These are phyloP conservation scores for Leuciscus waleckii DNA, from an alignment of 2,797 vertebrate genomes.

Conservation along the genomic window DNA sequence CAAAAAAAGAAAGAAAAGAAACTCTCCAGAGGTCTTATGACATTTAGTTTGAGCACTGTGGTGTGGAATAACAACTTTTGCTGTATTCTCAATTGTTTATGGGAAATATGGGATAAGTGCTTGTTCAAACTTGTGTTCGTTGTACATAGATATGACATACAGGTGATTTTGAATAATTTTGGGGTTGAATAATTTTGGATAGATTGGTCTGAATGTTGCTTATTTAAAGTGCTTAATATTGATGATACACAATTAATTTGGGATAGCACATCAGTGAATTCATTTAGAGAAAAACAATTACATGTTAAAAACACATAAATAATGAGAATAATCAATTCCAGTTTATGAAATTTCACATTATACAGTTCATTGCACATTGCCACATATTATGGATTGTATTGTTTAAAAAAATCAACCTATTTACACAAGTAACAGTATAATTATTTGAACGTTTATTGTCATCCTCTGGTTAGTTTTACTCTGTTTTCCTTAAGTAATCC, in stretches of 20 bases:
- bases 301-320: constrained; percentile 78
- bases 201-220: constrained; percentile 67
- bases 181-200: constrained; percentile 70
- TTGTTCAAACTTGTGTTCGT: constrained; percentile 57
- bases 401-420: constrained; percentile 62
- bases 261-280: constrained; percentile 58
- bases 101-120: constrained; percentile 57
- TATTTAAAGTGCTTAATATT: constrained; percentile 94
- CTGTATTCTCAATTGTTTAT: constrained; percentile 30
- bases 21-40: constrained; percentile 52
- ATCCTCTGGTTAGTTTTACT: constrained; percentile 31
- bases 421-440: constrained; percentile 63
- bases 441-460: constrained; percentile 20
- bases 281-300: constrained; percentile 64
- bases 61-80: constrained; percentile 44
- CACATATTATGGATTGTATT: constrained; percentile 78
- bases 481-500: constrained; percentile 21
- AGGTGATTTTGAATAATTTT: constrained; percentile 55
- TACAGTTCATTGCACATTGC: constrained; percentile 95
- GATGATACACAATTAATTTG: constrained; percentile 74
- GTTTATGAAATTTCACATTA: constrained; percentile 84
- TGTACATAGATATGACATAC: constrained; percentile 60
- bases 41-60: constrained; percentile 51
- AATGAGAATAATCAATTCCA: constrained; percentile 72
- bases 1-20: constrained; percentile 20